Percentiles rank a stretch among this genome's conserved stretches.
Conservation (phyloP, 2,888 invertebrate species). For the Phragmatobia fuliginosa region DNA sequence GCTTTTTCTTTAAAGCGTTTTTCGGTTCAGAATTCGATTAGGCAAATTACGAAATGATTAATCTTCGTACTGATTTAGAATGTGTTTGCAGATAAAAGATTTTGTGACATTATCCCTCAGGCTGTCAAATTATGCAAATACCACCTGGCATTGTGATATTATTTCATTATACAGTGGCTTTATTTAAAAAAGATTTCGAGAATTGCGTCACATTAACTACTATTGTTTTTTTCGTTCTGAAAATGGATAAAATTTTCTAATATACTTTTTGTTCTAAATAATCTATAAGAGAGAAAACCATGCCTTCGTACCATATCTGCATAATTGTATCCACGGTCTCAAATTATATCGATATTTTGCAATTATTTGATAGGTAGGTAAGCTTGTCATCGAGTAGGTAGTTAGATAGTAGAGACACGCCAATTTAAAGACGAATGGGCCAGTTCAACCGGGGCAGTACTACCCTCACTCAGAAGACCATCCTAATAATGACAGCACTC, state of each 20-base stretch:
- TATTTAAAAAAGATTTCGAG: neutral
- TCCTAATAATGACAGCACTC: too few relatives aligned
- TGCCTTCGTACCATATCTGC: too few relatives aligned
- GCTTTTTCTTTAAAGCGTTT: conserved; percentile 40
- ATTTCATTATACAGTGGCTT: neutral
- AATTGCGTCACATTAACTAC: neutral
- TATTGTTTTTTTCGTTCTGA: neutral
- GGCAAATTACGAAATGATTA: conserved; percentile 22
- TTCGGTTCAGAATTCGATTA: conserved; percentile 25
- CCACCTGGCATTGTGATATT: neutral
- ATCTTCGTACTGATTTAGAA: conserved; percentile 6
- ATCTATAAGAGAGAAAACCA: neutral
- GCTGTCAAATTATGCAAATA: neutral
- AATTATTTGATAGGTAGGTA: too few relatives aligned
- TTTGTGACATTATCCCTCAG: neutral
- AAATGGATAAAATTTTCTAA: neutral
- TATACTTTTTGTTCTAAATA: neutral
- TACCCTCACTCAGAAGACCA: too few relatives aligned
- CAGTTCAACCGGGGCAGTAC: too few relatives aligned
- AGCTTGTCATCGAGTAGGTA: too few relatives aligned
- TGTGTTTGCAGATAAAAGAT: conserved; percentile 4
- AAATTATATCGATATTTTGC: too few relatives aligned
- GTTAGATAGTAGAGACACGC: too few relatives aligned
- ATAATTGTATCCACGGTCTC: too few relatives aligned
- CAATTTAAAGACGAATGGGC: too few relatives aligned